These are phyloP conservation scores for Agrochola circellaris DNA, from an alignment of 2,888 invertebrate genomes.

Conservation along the genomic window DNA sequence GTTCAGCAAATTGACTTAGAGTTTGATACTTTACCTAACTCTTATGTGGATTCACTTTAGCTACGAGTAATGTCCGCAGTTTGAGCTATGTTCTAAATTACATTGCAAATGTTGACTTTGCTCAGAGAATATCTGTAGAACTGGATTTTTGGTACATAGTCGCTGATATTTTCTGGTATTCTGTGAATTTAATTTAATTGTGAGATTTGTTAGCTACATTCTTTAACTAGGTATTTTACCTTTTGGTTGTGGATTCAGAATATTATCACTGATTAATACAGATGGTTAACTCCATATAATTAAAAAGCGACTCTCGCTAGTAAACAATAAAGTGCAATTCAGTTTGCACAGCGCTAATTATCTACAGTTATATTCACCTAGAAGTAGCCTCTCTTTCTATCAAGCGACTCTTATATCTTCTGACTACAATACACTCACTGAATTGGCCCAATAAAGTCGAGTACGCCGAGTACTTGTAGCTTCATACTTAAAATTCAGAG, in stretches of 20 bases:
- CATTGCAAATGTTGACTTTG: slow-evolving; percentile 48
- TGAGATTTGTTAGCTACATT: neutral
- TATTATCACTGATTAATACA: too few species aligned
- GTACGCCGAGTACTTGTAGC: too few species aligned
- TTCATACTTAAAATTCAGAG: too few species aligned
- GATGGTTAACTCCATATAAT: too few species aligned
- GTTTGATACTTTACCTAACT: slow-evolving; percentile 72
- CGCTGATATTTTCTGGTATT: neutral
- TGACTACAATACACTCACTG: too few species aligned
- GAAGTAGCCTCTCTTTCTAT: too few species aligned
- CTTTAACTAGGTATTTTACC: neutral
- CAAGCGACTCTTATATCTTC: too few species aligned
- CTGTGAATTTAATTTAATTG: slow-evolving; percentile 18
- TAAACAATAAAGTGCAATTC: too few species aligned
- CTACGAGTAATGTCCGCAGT: slow-evolving; percentile 57
- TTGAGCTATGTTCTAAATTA: slow-evolving; percentile 57
- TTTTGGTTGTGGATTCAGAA: neutral
- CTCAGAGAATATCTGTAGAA: slow-evolving; percentile 11
- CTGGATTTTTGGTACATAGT: slow-evolving; percentile 34
- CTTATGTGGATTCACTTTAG: slow-evolving; percentile 65
- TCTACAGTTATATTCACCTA: too few species aligned
- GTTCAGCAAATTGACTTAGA: slow-evolving; percentile 72
- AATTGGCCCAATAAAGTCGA: too few species aligned
- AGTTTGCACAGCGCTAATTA: too few species aligned
- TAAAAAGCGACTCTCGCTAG: too few species aligned